phyloP scores from a whole-genome alignment of 2,888 invertebrate species.

The Apotomis betuletana region DNA sequence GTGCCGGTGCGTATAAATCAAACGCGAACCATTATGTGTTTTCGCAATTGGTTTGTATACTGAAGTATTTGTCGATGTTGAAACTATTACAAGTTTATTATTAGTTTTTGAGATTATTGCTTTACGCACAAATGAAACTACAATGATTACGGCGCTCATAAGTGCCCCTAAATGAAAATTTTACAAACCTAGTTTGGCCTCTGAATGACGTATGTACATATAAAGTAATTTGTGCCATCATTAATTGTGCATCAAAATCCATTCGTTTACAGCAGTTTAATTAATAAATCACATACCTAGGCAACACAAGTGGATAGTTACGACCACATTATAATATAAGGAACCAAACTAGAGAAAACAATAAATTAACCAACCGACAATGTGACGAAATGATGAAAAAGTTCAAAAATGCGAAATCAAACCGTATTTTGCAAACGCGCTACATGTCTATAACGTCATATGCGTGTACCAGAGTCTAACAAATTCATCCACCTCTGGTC shows the following conservation, averaged over 20 bases:
- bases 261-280: no score
- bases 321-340: no score
- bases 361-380: background rate
- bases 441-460: background rate
- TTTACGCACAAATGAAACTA: background rate
- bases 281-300: no score
- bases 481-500: conserved; percentile 22
- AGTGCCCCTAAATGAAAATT: no score
- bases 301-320: no score
- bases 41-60: conserved; percentile 29
- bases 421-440: background rate
- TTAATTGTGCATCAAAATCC: no score
- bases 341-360: no score
- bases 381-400: background rate
- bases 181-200: no score
- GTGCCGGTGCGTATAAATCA: conserved; percentile 48
- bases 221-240: no score
- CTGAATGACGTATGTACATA: no score
- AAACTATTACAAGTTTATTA: conserved; percentile 2
- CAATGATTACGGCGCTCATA: no score
- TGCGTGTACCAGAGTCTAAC: conserved; percentile 21
- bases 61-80: conserved; percentile 7
- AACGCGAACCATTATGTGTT: conserved; percentile 48
- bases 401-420: background rate
- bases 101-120: background rate